phyloP scores from a whole-genome alignment of 37 sponge, comb jelly and placozoan species.

The Theonella swinhoei region DNA sequence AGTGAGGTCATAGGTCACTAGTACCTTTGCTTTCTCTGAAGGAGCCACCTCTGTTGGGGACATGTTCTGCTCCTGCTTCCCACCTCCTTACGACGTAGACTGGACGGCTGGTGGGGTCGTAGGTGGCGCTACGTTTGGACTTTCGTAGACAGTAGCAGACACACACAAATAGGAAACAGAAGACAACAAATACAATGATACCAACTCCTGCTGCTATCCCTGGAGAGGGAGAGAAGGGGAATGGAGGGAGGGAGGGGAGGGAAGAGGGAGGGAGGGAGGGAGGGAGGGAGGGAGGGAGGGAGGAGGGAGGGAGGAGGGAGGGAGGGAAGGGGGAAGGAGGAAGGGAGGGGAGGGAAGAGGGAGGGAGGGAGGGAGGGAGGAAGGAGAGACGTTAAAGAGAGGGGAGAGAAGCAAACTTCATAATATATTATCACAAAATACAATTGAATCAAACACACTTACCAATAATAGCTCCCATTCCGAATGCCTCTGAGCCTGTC shows the following conservation, averaged over 20 bases:
- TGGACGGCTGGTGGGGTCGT: neutral
- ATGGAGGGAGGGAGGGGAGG: neutral
- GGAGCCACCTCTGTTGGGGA: neutral
- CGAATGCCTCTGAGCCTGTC: too few relatives aligned
- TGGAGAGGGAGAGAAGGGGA: neutral
- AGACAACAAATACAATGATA: neutral
- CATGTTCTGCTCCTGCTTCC: neutral
- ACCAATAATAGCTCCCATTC: too few relatives aligned
- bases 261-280: neutral
- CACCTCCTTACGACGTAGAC: neutral
- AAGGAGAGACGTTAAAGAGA: neutral
- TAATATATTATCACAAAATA: neutral
- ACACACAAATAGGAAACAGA: neutral
- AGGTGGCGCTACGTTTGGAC: neutral
- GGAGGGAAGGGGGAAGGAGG: neutral
- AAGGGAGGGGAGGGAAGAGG: neutral
- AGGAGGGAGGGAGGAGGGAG: neutral
- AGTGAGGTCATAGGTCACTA: too few relatives aligned
- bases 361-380: neutral
- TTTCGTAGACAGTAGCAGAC: slow-evolving; percentile 20
- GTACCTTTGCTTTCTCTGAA: neutral
- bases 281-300: too few relatives aligned
- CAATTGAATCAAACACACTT: too few relatives aligned
- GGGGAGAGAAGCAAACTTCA: neutral
- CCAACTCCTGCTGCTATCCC: slow-evolving; percentile 39